Evolutionary conservation across 2,113 vertebrate genomes (phyloP), one percentile per base, ranked within the genome.

Genomic region (Machaerirhynchus nigripectus): DNA sequence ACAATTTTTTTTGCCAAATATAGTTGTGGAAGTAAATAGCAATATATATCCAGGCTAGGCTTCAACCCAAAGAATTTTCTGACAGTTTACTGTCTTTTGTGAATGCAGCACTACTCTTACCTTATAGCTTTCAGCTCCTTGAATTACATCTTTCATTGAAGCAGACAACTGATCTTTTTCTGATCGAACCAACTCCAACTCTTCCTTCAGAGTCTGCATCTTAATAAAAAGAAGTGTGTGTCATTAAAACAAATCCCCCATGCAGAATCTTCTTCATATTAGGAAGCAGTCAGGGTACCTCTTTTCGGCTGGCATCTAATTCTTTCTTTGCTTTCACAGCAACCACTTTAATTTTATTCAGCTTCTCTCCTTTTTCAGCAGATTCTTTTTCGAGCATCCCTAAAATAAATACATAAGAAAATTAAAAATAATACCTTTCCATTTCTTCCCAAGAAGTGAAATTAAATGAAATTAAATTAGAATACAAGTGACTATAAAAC

Each of bases 291-390:
- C 15, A 89, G 17, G 30, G 86, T 98, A 99, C 99, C 99, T 99
- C 99, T 97, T 99, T 99, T 96, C 98, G 98, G 92, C 98, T 99
- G 81, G 79, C 96, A 92, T 99, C 99, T 84, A 99, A 97, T 92
- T 99, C 99, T 94, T 99, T 99, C 96, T 98, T 99, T 70, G 99
- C 99, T 97, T 99, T 99, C 84, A 99, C 98, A 59, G 99, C 99
- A 56, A 99, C 99, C 31, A 99, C 97, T 97, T 99, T 99, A 74
- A 99, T 98, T 98, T 99, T 99, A 96, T 98, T 99, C 95, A 99
- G 98, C 96, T 98, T 99, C 68, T 99, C 99, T 8, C 99, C 98
- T 90, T 98, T 99, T 47, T 98, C 98, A 81, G 98, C 98, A 94
- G 95, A 96, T 87, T 98, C 97, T 93, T 97, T 98, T 93, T 98